These are phyloP conservation scores for Orgyia antiqua DNA, from an alignment of 2,888 invertebrate species.

Conservation along the genomic window DNA sequence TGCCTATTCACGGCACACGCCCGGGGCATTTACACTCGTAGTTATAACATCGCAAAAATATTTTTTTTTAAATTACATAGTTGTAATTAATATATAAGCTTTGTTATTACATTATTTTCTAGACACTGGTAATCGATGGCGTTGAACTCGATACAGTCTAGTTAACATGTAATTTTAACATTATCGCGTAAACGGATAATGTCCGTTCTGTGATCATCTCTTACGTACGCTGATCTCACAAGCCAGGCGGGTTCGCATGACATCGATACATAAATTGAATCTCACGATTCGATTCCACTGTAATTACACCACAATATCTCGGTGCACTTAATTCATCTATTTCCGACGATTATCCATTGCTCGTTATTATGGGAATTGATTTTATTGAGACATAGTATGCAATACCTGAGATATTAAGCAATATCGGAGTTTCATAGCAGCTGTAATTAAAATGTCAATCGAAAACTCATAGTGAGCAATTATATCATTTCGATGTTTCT, in stretches of 20 bases:
- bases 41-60: too few relatives aligned
- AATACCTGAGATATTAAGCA: constrained; percentile 26
- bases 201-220: constrained; percentile 27
- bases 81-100: too few relatives aligned
- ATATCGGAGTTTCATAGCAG: constrained; percentile 28
- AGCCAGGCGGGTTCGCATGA: constrained; percentile 34
- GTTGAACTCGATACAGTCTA: constrained; percentile 14
- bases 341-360: constrained; percentile 52
- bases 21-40: too few relatives aligned
- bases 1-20: too few relatives aligned
- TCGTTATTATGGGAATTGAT: constrained; percentile 51
- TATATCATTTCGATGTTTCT: too few relatives aligned
- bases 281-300: constrained; percentile 54
- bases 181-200: constrained; percentile 46
- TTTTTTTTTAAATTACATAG: too few relatives aligned
- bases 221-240: constrained; percentile 9
- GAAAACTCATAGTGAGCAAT: too few relatives aligned
- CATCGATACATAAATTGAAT: constrained; percentile 65
- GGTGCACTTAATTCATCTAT: constrained; percentile 50
- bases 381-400: constrained; percentile 44
- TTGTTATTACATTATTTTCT: too few relatives aligned
- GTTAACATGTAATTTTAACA: constrained; percentile 44
- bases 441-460: constrained; percentile 31
- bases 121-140: too few relatives aligned
- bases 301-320: constrained; percentile 49